Evolutionary conservation across 2,888 invertebrate species (phyloP).

Genomic region (Creontiades dilutus): DNA sequence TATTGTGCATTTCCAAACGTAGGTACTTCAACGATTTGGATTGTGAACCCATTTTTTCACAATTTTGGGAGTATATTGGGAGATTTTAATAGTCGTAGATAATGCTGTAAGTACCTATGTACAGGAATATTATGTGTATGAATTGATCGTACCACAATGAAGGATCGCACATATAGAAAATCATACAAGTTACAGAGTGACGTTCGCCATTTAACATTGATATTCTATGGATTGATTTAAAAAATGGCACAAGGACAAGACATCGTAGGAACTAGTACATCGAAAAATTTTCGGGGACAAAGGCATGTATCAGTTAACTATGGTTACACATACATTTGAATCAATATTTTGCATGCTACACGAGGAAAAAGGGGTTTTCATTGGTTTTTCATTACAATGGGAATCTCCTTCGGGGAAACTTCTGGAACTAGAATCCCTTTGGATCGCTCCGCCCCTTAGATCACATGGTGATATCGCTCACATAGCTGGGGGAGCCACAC

Average conservation of each 20-base stretch:
- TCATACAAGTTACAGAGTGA: neutral
- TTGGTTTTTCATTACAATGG: neutral
- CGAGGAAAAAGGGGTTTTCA: neutral
- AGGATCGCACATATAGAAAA: too few relatives aligned
- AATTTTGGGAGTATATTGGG: too few relatives aligned
- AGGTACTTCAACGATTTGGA: too few relatives aligned
- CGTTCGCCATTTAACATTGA: neutral
- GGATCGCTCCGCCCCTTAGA: neutral
- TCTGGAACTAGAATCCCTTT: neutral
- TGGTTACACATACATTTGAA: neutral
- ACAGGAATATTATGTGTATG: too few relatives aligned
- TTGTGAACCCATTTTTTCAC: neutral
- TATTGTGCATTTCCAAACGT: constrained; percentile 26
- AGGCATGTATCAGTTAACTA: constrained; percentile 11
- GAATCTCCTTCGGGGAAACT: neutral
- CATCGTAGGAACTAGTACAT: neutral
- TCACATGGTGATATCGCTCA: neutral
- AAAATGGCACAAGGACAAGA: neutral
- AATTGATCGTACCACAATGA: too few relatives aligned
- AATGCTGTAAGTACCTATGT: too few relatives aligned
- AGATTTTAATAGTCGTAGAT: too few relatives aligned
- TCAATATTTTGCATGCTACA: constrained; percentile 1
- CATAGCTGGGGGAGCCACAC: neutral
- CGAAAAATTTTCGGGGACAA: neutral
- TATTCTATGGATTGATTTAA: neutral